Base-by-base conservation (phyloP, 1,140 invertebrate species). In the Zaprionus ghesquierei region DNA sequence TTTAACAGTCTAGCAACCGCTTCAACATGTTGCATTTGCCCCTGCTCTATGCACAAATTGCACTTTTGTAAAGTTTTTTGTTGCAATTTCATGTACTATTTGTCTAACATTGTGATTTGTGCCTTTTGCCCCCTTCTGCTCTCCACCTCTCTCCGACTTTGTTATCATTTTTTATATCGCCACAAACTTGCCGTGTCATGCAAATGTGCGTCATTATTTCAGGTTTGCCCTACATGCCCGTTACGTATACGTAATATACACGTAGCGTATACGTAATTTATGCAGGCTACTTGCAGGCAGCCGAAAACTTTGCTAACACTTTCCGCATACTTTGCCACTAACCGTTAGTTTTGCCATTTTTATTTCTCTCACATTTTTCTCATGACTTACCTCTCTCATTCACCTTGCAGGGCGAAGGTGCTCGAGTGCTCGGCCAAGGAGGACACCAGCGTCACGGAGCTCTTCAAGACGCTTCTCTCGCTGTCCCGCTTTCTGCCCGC, bases 371-470 rank as follows among this genome's bases (percentile, higher is more conserved):
- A 4, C 38, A 44, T 44, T 44, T 44, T 15, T 46, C 41, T 27
- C 20, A 51, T 23, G 23, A 38, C 35, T 35, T 56, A 10, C 23
- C 20, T 13, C 20, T 12, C 25, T 31, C 27, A 38, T 59, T 25
- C 12, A 9, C 3, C 8, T 72, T 92, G 3, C 91, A 95, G 95
- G 79, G 95, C 94, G 41, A 96, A 96, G 91, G 94, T 96, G 13
- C 93, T 97, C 77, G 96, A 97, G 90, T 97, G 96, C 79, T 97
- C 96, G 2, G 96, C 96, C 3, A 97, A 96, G 90, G 95, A 96
- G 71, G 95, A 96, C 86, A 93, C 94, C 78, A 96, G 96, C 90
- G 94, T 97, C 61, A 95, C 95, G 81, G 96, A 97, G 69, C 94
- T 97, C 46, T 96, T 96, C 89, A 94, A 95, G 74, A 94, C 94